These are phyloP conservation scores for Bubalus kerabau DNA, from an alignment of 2,113 vertebrate genomes.

Conservation along the genomic window DNA sequence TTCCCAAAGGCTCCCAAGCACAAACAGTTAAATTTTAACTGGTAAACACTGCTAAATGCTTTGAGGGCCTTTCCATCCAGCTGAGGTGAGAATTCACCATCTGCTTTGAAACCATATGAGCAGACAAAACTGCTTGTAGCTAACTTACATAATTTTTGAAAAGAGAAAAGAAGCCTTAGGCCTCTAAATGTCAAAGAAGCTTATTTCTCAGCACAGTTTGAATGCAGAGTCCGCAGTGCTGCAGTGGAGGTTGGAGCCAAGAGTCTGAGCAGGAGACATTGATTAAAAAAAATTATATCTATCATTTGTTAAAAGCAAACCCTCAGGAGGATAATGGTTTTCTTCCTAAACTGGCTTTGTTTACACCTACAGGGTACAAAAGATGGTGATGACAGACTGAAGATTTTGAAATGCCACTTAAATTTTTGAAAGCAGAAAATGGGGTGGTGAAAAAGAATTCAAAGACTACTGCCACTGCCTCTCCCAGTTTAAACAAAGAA, in stretches of 20 bases:
- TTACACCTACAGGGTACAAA: background rate
- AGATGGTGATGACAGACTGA: background rate
- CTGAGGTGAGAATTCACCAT: slow-evolving; percentile 73
- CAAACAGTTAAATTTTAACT: slow-evolving; percentile 58
- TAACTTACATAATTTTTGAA: slow-evolving; percentile 69
- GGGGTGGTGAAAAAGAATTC: slow-evolving; percentile 29
- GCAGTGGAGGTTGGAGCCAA: background rate
- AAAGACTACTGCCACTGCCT: background rate
- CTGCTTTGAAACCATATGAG: slow-evolving; percentile 66
- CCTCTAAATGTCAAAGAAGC: slow-evolving; percentile 64
- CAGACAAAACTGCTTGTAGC: slow-evolving; percentile 46
- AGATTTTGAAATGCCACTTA: background rate
- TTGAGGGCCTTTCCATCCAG: slow-evolving; percentile 53
- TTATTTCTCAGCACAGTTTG: slow-evolving; percentile 61
- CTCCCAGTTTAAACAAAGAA: background rate
- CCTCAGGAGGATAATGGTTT: slow-evolving; percentile 16
- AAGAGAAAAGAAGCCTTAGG: slow-evolving; percentile 75
- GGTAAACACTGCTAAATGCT: slow-evolving; percentile 65
- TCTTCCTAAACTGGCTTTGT: slow-evolving; percentile 60
- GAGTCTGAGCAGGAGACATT: background rate
- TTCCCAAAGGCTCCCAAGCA: background rate
- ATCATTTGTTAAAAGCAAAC: slow-evolving; percentile 51
- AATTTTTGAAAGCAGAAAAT: slow-evolving; percentile 21
- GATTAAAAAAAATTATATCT: slow-evolving; percentile 9
- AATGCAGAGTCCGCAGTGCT: slow-evolving; percentile 68